A percentile compares a stretch with the other conserved stretches of the same genome.
Evolutionary conservation across 2,113 vertebrate species (phyloP).

Genomic region (Pterocles gutturalis): DNA sequence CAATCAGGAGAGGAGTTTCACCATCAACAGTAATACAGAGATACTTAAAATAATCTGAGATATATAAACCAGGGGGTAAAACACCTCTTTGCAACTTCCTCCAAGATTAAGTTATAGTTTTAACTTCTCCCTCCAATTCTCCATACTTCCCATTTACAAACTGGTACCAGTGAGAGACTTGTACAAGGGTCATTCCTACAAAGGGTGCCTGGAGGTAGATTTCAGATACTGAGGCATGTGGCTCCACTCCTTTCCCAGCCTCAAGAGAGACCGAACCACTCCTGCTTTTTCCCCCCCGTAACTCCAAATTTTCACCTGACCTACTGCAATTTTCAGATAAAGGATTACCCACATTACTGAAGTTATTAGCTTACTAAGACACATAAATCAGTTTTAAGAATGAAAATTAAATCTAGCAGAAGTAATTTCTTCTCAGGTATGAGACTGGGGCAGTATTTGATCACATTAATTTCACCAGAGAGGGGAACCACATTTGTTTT

Average conservation of each 20-base stretch:
- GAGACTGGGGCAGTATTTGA: background rate
- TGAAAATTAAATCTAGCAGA: conserved; percentile 30
- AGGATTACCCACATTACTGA: background rate
- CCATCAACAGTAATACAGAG: background rate
- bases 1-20: background rate
- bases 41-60: background rate
- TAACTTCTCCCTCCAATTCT: background rate
- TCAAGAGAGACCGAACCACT: background rate
- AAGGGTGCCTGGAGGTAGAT: background rate
- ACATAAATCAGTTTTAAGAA: conserved; percentile 40
- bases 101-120: background rate
- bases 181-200: background rate
- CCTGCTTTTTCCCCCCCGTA: background rate
- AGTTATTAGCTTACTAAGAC: background rate
- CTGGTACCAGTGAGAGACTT: background rate
- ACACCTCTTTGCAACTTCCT: background rate
- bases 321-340: background rate
- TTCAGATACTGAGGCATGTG: background rate
- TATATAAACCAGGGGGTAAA: background rate
- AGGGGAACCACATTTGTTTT: conserved; percentile 4
- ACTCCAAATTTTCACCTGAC: background rate
- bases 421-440: conserved; percentile 9
- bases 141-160: background rate
- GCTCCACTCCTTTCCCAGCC: background rate
- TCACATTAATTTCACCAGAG: conserved; percentile 1